Percentiles rank a stretch among this genome's conserved stretches.
phyloP scores from a whole-genome alignment of 2,797 vertebrate species.

The Acanthurus leucopareius region DNA sequence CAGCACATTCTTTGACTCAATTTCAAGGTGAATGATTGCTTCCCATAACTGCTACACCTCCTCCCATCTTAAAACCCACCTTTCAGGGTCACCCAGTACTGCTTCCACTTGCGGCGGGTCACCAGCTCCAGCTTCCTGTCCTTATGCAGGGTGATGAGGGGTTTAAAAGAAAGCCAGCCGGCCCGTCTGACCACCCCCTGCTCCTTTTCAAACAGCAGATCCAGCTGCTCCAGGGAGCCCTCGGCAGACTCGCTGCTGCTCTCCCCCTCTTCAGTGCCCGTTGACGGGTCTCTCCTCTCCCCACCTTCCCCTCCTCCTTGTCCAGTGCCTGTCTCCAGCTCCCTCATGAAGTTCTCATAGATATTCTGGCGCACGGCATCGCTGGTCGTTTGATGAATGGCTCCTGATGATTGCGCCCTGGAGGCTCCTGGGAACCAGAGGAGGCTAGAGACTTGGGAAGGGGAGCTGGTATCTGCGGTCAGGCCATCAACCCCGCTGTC shows the following conservation, averaged over 20 bases:
- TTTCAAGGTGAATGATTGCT: conserved; percentile 23
- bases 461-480: conserved; percentile 86
- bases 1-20: conserved; percentile 22
- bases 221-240: conserved; percentile 93
- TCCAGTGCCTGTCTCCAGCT: conserved; percentile 89
- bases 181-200: conserved; percentile 96
- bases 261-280: conserved; percentile 87
- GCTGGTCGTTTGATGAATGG: conserved; percentile 85
- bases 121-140: conserved; percentile 95
- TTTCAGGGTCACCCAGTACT: conserved; percentile 96
- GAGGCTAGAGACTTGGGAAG: conserved; percentile 86
- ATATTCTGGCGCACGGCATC: conserved; percentile 92
- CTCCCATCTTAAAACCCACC: conserved; percentile 78
- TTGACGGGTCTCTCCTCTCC: conserved; percentile 87
- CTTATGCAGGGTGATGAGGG: conserved; percentile 93
- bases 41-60: neutral
- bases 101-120: conserved; percentile 93
- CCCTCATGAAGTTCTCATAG: conserved; percentile 96
- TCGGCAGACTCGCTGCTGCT: conserved; percentile 92
- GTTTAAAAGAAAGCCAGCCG: conserved; percentile 96
- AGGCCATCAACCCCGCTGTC: conserved; percentile 92
- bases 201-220: conserved; percentile 94
- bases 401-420: conserved; percentile 86
- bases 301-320: conserved; percentile 65
- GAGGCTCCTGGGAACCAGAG: conserved; percentile 89